Percentiles rank a stretch among this genome's conserved stretches.
Evolutionary conservation across 2,888 invertebrate species (phyloP).

Genomic region (Macrophya alboannulata): DNA sequence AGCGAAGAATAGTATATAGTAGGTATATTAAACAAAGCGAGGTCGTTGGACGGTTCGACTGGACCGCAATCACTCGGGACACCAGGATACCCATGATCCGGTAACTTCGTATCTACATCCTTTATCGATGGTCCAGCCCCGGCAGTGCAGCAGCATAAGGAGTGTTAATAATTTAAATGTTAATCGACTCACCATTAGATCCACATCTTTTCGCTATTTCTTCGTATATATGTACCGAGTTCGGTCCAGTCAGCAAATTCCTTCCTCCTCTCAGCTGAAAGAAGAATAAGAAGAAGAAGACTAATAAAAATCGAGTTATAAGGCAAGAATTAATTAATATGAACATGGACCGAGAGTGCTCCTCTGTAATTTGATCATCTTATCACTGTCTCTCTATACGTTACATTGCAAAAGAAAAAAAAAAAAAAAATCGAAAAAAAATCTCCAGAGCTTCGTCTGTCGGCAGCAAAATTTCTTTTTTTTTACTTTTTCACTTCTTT

Average conservation of each 20-base stretch:
- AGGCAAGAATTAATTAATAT: not conserved
- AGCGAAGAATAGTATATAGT: slow-evolving; percentile 1
- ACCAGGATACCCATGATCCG: slow-evolving; percentile 39
- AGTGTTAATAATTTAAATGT: slow-evolving; percentile 43
- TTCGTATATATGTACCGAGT: not conserved
- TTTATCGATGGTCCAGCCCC: slow-evolving; percentile 30
- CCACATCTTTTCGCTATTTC: slow-evolving; percentile 15
- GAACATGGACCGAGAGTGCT: not conserved
- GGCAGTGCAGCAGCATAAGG: not conserved
- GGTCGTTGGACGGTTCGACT: slow-evolving; percentile 46
- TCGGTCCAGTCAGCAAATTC: slow-evolving; percentile 35
- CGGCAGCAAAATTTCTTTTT: not conserved
- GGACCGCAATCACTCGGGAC: slow-evolving; percentile 42
- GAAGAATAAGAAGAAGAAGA: not conserved
- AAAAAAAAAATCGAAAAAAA: no score
- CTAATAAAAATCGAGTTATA: not conserved
- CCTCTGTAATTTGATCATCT: not conserved
- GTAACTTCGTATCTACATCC: slow-evolving; percentile 38
- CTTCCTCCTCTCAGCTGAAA: not conserved
- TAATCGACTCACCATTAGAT: slow-evolving; percentile 50
- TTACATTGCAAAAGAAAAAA: not conserved
- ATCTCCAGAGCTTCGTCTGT: not conserved
- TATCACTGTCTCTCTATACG: not conserved
- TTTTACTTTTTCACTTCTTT: not conserved
- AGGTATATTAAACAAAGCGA: slow-evolving; percentile 41